A percentile compares a stretch with the other conserved stretches of the same genome.
Evolutionary conservation across 2,797 vertebrate genomes (phyloP).

Genomic region (Orestias chungarensis): DNA sequence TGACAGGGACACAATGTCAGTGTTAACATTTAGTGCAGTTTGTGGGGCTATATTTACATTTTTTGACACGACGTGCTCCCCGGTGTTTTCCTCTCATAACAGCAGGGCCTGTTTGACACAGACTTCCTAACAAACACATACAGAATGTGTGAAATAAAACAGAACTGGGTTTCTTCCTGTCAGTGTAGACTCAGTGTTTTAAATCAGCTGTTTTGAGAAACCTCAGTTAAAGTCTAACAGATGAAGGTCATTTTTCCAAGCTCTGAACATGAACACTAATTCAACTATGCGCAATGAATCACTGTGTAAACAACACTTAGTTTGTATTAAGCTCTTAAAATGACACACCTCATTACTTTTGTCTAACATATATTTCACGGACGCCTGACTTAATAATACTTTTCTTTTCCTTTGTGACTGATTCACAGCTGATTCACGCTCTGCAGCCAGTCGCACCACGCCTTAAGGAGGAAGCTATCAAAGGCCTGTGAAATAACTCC

Average conservation of each 20-base stretch:
- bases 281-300: constrained; percentile 18
- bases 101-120: constrained; percentile 22
- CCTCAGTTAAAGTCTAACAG: neutral
- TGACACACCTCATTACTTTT: constrained; percentile 5
- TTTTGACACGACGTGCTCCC: constrained; percentile 60
- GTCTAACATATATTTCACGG: neutral
- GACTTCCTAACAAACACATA: constrained; percentile 25
- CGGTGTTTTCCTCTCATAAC: constrained; percentile 38
- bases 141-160: constrained; percentile 11
- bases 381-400: constrained; percentile 2
- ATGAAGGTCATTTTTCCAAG: neutral
- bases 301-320: constrained; percentile 7
- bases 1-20: constrained; percentile 61
- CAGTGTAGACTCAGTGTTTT: constrained; percentile 9
- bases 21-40: constrained; percentile 48
- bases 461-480: constrained; percentile 44
- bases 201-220: constrained; percentile 4
- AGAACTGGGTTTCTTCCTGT: constrained; percentile 4
- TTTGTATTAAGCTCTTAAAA: constrained; percentile 5
- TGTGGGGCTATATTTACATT: constrained; percentile 78
- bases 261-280: neutral
- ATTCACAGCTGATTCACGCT: constrained; percentile 53
- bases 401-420: constrained; percentile 8
- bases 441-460: constrained; percentile 30
- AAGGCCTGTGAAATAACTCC: constrained; percentile 52